Evolutionary conservation across 2,113 vertebrate genomes (phyloP).

Genomic region (Nicator chloris): DNA sequence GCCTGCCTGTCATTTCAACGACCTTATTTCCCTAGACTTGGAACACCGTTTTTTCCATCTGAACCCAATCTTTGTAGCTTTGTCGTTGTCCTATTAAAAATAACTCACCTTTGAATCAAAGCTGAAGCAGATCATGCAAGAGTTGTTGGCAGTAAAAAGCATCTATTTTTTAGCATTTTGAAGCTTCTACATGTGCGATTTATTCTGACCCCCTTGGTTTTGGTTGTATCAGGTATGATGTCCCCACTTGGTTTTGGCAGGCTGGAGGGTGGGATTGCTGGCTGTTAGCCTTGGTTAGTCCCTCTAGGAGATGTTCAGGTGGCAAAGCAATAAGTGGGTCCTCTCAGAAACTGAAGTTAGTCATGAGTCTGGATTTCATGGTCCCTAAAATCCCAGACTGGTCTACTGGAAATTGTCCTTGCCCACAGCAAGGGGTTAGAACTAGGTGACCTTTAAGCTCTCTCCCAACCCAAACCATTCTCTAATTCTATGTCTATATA

Average conservation of each 20-base stretch:
- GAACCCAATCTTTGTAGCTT: not conserved
- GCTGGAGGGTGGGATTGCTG: not conserved
- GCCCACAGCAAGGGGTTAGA: not conserved
- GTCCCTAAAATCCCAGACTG: not conserved
- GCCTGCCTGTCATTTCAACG: not conserved
- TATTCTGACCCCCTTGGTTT: not conserved
- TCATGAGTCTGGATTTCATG: not conserved
- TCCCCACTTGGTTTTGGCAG: not conserved
- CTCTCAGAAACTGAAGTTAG: not conserved
- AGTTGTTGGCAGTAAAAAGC: not conserved
- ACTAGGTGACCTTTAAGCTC: not conserved
- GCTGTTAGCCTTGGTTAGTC: not conserved
- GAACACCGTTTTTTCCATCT: not conserved
- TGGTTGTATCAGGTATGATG: not conserved
- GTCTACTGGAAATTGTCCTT: not conserved
- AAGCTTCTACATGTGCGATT: not conserved
- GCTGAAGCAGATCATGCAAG: not conserved
- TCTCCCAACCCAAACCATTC: not conserved
- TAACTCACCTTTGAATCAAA: not conserved
- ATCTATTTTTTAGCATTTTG: not conserved
- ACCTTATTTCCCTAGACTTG: slow-evolving; percentile 17
- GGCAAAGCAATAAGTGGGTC: not conserved
- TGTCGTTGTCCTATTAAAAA: not conserved
- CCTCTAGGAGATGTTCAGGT: not conserved
- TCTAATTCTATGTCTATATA: not conserved